Conservation (phyloP, 2,888 invertebrate genomes). For the Hybos culiciformis region DNA sequence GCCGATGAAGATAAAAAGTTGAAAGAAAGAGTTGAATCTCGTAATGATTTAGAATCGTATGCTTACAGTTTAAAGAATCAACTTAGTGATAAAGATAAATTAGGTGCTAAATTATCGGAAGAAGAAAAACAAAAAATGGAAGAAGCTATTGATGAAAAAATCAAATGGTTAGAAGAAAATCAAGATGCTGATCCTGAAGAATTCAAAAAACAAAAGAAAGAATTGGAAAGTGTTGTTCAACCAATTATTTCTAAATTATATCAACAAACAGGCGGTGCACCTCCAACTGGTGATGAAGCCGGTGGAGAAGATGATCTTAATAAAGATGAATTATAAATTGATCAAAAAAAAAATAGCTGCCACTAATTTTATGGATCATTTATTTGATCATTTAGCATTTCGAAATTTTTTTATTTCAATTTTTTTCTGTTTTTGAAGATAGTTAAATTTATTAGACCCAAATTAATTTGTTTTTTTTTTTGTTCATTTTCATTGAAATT, state of each 20-base stretch:
- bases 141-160: conserved; percentile 88
- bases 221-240: conserved; percentile 86
- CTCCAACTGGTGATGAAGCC: conserved; percentile 51
- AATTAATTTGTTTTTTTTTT: too few relatives aligned
- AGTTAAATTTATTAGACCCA: too few relatives aligned
- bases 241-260: conserved; percentile 96
- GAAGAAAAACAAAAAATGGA: conserved; percentile 92
- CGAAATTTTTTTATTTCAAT: too few relatives aligned
- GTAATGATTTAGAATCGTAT: conserved; percentile 94
- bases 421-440: too few relatives aligned
- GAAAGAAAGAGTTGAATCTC: conserved; percentile 88
- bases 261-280: conserved; percentile 68
- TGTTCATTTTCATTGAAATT: too few relatives aligned
- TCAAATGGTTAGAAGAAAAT: conserved; percentile 96
- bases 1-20: conserved; percentile 97
- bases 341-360: conserved; percentile 14
- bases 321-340: conserved; percentile 66
- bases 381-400: too few relatives aligned
- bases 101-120: conserved; percentile 78
- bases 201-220: conserved; percentile 89
- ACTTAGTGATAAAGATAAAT: conserved; percentile 89
- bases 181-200: conserved; percentile 85
- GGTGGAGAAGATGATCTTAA: conserved; percentile 57
- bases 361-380: too few relatives aligned
- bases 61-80: conserved; percentile 97